phyloP scores from a whole-genome alignment of 2,113 vertebrate species.

The Pelusios castaneus region DNA sequence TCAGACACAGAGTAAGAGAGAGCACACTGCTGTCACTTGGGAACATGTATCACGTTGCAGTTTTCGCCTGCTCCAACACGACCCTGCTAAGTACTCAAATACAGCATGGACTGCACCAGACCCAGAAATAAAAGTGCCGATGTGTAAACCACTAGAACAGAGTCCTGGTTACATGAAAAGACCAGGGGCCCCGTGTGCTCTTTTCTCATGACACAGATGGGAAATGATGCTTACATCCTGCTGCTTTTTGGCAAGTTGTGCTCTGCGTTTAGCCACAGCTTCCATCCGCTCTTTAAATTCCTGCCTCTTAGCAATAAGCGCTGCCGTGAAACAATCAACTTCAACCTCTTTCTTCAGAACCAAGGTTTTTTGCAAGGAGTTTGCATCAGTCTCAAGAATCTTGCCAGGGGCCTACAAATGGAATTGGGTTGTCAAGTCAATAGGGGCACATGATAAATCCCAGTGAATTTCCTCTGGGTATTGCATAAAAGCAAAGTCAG shows the following conservation, averaged over 20 bases:
- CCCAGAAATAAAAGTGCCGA: neutral
- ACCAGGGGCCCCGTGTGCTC: neutral
- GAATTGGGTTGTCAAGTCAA: neutral
- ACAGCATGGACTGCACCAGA: neutral
- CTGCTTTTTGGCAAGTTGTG: slow-evolving; percentile 73
- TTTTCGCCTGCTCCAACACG: neutral
- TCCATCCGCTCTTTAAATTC: slow-evolving; percentile 72
- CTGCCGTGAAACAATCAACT: slow-evolving; percentile 66
- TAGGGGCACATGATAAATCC: neutral
- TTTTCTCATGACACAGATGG: neutral
- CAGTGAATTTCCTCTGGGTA: neutral
- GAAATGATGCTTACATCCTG: slow-evolving; percentile 65
- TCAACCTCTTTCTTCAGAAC: slow-evolving; percentile 78
- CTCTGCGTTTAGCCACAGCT: slow-evolving; percentile 45
- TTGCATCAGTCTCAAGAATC: slow-evolving; percentile 68
- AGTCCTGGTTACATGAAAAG: neutral
- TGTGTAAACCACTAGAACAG: neutral
- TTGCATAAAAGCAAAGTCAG: neutral
- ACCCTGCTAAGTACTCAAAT: neutral
- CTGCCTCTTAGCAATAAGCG: slow-evolving; percentile 72
- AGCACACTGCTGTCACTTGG: neutral
- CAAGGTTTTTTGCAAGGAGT: slow-evolving; percentile 74
- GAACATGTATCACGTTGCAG: neutral
- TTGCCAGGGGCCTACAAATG: slow-evolving; percentile 62
- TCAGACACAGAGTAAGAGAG: neutral